These are phyloP conservation scores for Paralichthys olivaceus DNA, from an alignment of 2,113 vertebrate genomes.

Conservation along the genomic window DNA sequence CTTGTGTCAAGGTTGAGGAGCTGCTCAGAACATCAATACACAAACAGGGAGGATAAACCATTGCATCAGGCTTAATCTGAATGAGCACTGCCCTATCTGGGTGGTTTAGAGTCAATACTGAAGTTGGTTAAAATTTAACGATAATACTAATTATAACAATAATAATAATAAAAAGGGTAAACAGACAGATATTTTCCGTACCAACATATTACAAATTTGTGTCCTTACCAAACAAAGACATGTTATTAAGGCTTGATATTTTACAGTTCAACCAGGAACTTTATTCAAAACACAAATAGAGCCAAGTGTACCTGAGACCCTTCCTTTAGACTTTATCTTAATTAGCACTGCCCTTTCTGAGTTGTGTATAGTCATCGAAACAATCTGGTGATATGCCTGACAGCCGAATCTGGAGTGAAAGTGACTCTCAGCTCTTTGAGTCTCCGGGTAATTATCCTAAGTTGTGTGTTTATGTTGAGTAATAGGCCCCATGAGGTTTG, in stretches of 20 bases:
- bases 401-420: slow-evolving; percentile 65
- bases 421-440: slow-evolving; percentile 68
- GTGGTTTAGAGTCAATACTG: too few relatives aligned
- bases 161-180: too few relatives aligned
- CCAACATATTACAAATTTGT: too few relatives aligned
- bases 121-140: too few relatives aligned
- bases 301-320: too few relatives aligned
- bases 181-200: too few relatives aligned
- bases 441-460: slow-evolving; percentile 77
- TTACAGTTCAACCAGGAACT: too few relatives aligned
- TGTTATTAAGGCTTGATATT: too few relatives aligned
- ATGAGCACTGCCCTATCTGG: too few relatives aligned
- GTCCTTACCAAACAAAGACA: too few relatives aligned
- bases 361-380: slow-evolving; percentile 52
- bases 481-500: slow-evolving; percentile 73
- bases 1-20: background rate
- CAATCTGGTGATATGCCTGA: slow-evolving; percentile 30
- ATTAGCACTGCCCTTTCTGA: slow-evolving; percentile 44
- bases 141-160: too few relatives aligned
- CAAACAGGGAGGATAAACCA: background rate
- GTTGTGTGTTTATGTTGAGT: slow-evolving; percentile 81
- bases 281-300: too few relatives aligned
- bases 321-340: slow-evolving; percentile 33
- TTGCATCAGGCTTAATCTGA: background rate
- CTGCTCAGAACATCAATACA: background rate